Evolutionary conservation across 2,888 invertebrate species (phyloP).

Genomic region (Malthinus flaveolus): DNA sequence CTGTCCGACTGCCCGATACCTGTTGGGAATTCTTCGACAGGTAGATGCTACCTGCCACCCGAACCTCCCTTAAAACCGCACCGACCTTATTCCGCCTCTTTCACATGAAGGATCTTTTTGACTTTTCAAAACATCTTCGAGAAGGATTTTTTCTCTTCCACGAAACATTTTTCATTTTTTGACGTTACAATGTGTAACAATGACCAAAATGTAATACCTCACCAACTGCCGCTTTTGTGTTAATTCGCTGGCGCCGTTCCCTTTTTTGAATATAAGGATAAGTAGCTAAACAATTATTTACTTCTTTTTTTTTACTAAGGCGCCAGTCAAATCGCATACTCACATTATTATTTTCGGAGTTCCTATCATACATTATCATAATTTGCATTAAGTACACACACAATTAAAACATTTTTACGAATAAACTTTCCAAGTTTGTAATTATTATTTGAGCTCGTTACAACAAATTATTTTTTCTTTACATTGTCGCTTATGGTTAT

Average conservation of each 20-base stretch:
- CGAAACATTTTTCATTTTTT: constrained; percentile 33
- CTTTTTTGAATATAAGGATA: constrained; percentile 26
- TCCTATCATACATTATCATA: constrained; percentile 30
- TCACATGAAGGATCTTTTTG: constrained; percentile 27
- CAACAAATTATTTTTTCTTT: too few species aligned
- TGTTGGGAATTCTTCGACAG: constrained; percentile 28
- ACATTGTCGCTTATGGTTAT: too few species aligned
- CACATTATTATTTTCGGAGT: constrained; percentile 28
- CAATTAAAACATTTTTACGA: too few species aligned
- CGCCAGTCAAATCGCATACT: constrained; percentile 27
- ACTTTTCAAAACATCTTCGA: constrained; percentile 25
- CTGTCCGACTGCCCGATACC: constrained; percentile 29
- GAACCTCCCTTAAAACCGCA: constrained; percentile 16
- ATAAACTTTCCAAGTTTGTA: too few species aligned
- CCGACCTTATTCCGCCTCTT: constrained; percentile 31
- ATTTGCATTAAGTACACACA: constrained; percentile 24
- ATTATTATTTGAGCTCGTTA: constrained; percentile 14
- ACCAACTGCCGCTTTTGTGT: constrained; percentile 19
- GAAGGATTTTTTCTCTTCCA: constrained; percentile 19
- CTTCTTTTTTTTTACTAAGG: constrained; percentile 19
- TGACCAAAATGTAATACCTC: constrained; percentile 17
- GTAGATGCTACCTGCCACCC: constrained; percentile 27
- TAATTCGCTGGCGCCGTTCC: constrained; percentile 26
- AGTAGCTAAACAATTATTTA: constrained; percentile 25
- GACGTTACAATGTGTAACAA: constrained; percentile 27